A percentile compares a stretch with the other conserved stretches of the same genome.
Conservation (phyloP, 64 coral and sea anemone genomes). For the Catalaphyllia jardinei region DNA sequence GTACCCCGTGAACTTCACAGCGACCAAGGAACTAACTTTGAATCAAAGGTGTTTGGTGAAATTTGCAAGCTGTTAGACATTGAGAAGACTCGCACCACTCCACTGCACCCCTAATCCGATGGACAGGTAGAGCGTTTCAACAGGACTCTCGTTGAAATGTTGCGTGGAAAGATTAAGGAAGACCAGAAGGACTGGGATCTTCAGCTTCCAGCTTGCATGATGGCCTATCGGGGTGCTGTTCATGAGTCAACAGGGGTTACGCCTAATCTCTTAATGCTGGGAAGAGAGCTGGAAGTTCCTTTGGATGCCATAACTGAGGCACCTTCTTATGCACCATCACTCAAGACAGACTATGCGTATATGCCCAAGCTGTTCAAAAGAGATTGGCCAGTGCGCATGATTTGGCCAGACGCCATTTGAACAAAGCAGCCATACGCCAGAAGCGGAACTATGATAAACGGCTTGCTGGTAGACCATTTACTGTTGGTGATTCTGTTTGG, state of each 20-base stretch:
- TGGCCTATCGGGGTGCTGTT: conserved; percentile 9
- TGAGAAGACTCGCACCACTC: conserved; percentile 39
- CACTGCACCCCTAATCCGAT: conserved; percentile 14
- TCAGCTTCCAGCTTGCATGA: conserved; percentile 8
- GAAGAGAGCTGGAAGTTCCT: conserved; percentile 44
- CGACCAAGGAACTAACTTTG: conserved; percentile 44
- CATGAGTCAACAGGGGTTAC: conserved; percentile 9
- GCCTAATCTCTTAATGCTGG: conserved; percentile 45
- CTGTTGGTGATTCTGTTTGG: conserved; percentile 49
- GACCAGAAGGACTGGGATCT: not conserved
- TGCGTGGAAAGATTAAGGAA: conserved; percentile 26
- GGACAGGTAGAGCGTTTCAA: conserved; percentile 37
- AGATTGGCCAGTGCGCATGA: conserved; percentile 31
- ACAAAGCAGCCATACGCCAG: conserved; percentile 34
- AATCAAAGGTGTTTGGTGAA: conserved; percentile 39
- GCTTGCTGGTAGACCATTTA: conserved; percentile 9
- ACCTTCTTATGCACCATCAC: conserved; percentile 25
- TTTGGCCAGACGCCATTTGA: not conserved
- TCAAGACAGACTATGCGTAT: too few species aligned
- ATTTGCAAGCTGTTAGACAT: conserved; percentile 32
- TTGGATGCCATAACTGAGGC: conserved; percentile 45
- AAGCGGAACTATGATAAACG: conserved; percentile 55
- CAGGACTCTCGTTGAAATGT: conserved; percentile 47
- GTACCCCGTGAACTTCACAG: conserved; percentile 19
- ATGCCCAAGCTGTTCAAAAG: conserved; percentile 1